phyloP scores from a whole-genome alignment of 2,797 vertebrate species.

The Prionace glauca region DNA sequence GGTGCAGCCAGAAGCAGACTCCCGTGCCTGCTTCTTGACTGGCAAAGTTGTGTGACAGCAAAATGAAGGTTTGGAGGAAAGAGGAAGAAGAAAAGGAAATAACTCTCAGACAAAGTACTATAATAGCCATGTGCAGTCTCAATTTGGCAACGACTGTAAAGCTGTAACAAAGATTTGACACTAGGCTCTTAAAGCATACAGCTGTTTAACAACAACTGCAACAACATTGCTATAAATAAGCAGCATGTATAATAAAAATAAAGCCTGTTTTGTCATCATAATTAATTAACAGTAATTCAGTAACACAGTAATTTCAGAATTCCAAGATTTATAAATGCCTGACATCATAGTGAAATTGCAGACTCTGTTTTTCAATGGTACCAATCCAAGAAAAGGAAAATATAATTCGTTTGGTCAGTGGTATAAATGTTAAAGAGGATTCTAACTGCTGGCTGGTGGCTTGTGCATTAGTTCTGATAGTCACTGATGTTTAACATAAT shows the following conservation, averaged over 20 bases:
- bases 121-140: background rate
- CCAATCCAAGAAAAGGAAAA: background rate
- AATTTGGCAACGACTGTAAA: background rate
- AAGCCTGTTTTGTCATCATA: background rate
- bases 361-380: background rate
- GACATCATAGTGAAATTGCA: background rate
- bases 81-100: background rate
- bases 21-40: background rate
- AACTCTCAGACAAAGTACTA: background rate
- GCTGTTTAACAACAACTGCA: background rate
- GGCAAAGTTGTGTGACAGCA: background rate
- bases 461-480: background rate
- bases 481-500: background rate
- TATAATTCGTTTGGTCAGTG: background rate
- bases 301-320: background rate
- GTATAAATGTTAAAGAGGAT: background rate
- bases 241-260: background rate
- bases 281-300: background rate
- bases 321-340: background rate
- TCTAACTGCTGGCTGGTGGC: background rate
- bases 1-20: background rate
- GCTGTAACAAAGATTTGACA: background rate
- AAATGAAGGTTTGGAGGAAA: background rate
- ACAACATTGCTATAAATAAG: conserved; percentile 1
- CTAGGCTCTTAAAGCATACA: background rate